These are phyloP conservation scores for Carposina sasakii DNA, from an alignment of 1,140 invertebrate species.

Conservation along the genomic window DNA sequence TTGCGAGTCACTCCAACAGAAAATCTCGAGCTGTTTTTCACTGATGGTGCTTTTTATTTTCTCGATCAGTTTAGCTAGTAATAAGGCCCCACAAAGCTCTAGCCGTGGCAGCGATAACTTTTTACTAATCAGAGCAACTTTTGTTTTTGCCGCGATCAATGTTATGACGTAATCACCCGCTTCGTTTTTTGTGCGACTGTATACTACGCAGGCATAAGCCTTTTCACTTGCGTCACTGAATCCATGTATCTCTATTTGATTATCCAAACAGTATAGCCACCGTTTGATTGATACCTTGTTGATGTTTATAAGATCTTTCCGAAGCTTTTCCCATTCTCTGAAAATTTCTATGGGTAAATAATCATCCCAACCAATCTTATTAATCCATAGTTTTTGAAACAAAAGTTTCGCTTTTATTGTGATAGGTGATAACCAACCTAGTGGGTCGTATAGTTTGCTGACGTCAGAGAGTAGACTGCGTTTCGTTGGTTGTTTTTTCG, in stretches of 20 bases:
- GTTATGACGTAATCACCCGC: background rate
- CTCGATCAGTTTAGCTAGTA: background rate
- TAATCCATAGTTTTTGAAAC: conserved; percentile 42
- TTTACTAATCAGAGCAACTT: background rate
- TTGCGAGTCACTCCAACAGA: too few relatives aligned
- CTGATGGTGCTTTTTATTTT: background rate
- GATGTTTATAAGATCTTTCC: conserved; percentile 2
- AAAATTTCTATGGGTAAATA: conserved; percentile 24
- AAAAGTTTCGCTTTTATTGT: conserved; percentile 47
- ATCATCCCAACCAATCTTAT: conserved; percentile 46
- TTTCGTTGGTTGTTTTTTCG: conserved; percentile 18
- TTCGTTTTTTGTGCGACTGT: conserved; percentile 8
- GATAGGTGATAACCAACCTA: conserved; percentile 46
- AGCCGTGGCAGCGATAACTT: background rate
- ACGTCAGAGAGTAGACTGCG: conserved; percentile 29
- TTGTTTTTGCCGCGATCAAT: background rate
- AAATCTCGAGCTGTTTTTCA: too few relatives aligned
- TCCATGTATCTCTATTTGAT: conserved; percentile 13
- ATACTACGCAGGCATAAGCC: conserved; percentile 28
- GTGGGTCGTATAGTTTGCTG: conserved; percentile 38
- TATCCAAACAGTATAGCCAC: conserved; percentile 2
- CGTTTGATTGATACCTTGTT: conserved; percentile 7
- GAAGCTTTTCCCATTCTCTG: conserved; percentile 22
- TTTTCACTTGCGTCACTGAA: conserved; percentile 33
- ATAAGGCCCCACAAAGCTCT: background rate